These are phyloP conservation scores for Barypeithes pellucidus DNA, from an alignment of 2,888 invertebrate genomes.

Conservation along the genomic window DNA sequence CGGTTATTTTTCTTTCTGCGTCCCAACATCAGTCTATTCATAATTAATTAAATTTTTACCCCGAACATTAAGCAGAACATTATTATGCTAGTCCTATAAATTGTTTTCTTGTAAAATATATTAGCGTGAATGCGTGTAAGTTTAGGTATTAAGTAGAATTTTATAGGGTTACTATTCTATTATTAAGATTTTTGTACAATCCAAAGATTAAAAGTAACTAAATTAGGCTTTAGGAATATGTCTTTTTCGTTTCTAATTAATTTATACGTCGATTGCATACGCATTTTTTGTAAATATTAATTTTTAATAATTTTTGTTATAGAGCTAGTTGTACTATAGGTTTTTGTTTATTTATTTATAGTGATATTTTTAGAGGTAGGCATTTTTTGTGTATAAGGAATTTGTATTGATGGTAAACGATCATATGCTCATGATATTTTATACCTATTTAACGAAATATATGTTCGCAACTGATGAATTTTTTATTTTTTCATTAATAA, in stretches of 20 bases:
- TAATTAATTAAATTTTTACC: neutral
- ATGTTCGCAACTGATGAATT: constrained; percentile 35
- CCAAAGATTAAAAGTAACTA: constrained; percentile 66
- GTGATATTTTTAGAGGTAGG: constrained; percentile 51
- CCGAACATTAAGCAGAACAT: constrained; percentile 14
- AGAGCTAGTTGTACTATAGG: constrained; percentile 50
- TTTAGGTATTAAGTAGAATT: constrained; percentile 56
- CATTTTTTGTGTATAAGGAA: constrained; percentile 47
- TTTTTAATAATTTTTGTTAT: constrained; percentile 54
- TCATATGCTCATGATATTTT: constrained; percentile 54
- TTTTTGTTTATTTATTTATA: constrained; percentile 55
- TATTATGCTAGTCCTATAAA: constrained; percentile 52
- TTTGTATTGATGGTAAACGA: constrained; percentile 49
- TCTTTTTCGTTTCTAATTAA: constrained; percentile 54
- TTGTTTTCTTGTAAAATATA: constrained; percentile 63
- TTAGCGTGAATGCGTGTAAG: constrained; percentile 59
- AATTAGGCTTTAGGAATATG: constrained; percentile 59
- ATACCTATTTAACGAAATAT: constrained; percentile 53
- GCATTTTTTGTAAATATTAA: constrained; percentile 54
- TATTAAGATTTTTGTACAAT: constrained; percentile 67
- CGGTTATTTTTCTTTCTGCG: no score
- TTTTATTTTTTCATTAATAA: neutral
- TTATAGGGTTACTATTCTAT: constrained; percentile 46
- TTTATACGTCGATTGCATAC: constrained; percentile 42
- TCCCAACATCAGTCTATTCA: no score